Percentiles rank a stretch among this genome's conserved stretches.
phyloP scores from a whole-genome alignment of 1,140 invertebrate species.

The Hycleus phaleratus region DNA sequence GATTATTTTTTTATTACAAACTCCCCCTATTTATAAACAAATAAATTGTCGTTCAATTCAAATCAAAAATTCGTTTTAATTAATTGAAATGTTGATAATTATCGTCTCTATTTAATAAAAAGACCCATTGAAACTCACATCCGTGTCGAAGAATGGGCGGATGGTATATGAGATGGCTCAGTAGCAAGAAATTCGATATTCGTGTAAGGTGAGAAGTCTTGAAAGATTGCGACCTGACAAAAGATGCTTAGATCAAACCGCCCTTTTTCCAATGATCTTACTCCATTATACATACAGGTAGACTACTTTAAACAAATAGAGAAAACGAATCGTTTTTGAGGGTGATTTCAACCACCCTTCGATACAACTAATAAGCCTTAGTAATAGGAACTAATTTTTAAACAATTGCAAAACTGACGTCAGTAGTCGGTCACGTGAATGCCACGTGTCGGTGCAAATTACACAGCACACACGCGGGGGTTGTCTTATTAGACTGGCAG shows the following conservation, averaged over 20 bases:
- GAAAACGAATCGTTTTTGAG: background rate
- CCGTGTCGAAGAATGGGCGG: constrained; percentile 9
- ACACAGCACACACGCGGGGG: constrained; percentile 33
- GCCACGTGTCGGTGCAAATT: constrained; percentile 36
- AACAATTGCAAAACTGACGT: constrained; percentile 7
- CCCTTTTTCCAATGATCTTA: constrained; percentile 7
- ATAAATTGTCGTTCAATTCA: background rate
- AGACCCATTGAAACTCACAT: constrained; percentile 2
- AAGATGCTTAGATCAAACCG: constrained; percentile 13
- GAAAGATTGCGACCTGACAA: constrained; percentile 14
- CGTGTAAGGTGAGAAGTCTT: constrained; percentile 18
- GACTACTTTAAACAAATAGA: background rate
- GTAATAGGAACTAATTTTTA: background rate
- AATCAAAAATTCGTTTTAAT: background rate
- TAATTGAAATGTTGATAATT: constrained; percentile 1
- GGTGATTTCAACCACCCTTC: background rate
- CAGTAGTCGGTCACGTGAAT: constrained; percentile 29
- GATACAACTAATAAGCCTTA: background rate
- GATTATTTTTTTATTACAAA: background rate
- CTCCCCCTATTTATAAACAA: constrained; percentile 2
- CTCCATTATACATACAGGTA: background rate
- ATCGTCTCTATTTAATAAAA: background rate
- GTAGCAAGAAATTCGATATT: constrained; percentile 21
- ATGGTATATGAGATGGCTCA: constrained; percentile 13
- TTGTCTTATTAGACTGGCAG: constrained; percentile 17